Evolutionary conservation across 2,888 invertebrate genomes (phyloP), one percentile per base, ranked within the genome.

Genomic region (Spatulosminthurus flaviceps): DNA sequence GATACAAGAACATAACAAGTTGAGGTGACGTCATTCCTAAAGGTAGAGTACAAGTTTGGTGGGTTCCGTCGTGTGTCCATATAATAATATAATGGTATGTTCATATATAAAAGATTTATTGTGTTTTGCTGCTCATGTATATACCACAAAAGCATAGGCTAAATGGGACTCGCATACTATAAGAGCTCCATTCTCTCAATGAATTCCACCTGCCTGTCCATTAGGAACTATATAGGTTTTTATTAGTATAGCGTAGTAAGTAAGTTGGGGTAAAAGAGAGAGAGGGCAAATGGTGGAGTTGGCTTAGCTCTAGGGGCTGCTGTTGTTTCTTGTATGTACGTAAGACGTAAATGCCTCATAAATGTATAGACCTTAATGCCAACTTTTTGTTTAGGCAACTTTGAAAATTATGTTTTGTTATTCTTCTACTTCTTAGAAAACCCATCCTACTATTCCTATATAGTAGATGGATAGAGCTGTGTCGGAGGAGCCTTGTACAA

Each of bases 121-220:
- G 34, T 34, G 34, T 34, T 34, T 34, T 34, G 34, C 9, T 9
- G 34, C 34, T 34, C 34, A 34, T 4, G 34, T 34, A 9, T 34
- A 34, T 34, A 9, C 9, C 4, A 34, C 5, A 16, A 51, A 9
- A n/a, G 41, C 41, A 51, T 51, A 51, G 51, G 51, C 9, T 11
- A 51, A 51, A 19, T 51, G 16, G 7, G 41, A 13, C 41, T 41
- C n/a, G n/a, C n/a, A n/a, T n/a, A n/a, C 34, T 34, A 4, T 34
- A 4, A 4, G 5, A 34, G n/a, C n/a, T n/a, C 51, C 16, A n/a
- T 51, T 51, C 51, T 19, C 51, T 51, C 51, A 51, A 19, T 51
- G 51, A 51, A n/a, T 51, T 51, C 51, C 51, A 51, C 51, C 51
- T 51, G 51, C 51, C 51, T 51, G 51, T 51, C n/a, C 51, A 51